phyloP scores from a whole-genome alignment of 2,113 vertebrate genomes.

The Calidris pygmaea region DNA sequence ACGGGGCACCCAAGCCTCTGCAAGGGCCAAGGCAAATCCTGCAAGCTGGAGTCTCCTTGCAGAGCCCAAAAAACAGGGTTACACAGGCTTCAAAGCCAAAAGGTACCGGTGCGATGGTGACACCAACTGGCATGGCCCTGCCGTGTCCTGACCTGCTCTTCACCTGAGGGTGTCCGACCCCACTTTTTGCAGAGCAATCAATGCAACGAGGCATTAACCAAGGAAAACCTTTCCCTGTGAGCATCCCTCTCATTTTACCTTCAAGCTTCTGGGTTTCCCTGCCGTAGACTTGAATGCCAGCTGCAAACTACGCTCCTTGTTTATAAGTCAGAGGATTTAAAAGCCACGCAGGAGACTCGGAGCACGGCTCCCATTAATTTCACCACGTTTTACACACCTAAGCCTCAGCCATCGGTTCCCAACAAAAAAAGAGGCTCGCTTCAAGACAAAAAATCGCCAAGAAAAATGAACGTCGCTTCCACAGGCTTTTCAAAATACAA shows the following conservation, averaged over 20 bases:
- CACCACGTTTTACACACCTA: slow-evolving; percentile 3
- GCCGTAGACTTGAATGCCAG: not conserved
- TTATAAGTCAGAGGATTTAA: slow-evolving; percentile 17
- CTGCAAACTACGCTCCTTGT: not conserved
- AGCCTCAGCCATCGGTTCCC: not conserved
- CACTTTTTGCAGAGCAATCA: rapidly evolving
- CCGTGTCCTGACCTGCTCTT: not conserved
- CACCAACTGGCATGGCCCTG: rapidly evolving
- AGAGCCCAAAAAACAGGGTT: not conserved
- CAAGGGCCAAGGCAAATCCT: not conserved
- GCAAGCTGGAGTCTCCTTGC: not conserved
- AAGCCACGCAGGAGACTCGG: not conserved
- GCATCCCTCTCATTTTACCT: not conserved
- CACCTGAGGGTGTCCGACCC: not conserved
- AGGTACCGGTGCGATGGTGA: not conserved
- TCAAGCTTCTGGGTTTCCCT: not conserved
- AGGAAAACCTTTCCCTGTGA: not conserved
- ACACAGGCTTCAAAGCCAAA: not conserved
- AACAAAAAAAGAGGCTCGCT: not conserved
- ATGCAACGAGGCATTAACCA: rapidly evolving
- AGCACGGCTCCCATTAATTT: not conserved
- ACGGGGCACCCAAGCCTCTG: rapidly evolving
- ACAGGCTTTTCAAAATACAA: not conserved
- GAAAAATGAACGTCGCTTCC: not conserved
- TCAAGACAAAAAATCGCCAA: not conserved